phyloP scores from a whole-genome alignment of 2,113 vertebrate genomes.

The Phylloscopus trochilus region DNA sequence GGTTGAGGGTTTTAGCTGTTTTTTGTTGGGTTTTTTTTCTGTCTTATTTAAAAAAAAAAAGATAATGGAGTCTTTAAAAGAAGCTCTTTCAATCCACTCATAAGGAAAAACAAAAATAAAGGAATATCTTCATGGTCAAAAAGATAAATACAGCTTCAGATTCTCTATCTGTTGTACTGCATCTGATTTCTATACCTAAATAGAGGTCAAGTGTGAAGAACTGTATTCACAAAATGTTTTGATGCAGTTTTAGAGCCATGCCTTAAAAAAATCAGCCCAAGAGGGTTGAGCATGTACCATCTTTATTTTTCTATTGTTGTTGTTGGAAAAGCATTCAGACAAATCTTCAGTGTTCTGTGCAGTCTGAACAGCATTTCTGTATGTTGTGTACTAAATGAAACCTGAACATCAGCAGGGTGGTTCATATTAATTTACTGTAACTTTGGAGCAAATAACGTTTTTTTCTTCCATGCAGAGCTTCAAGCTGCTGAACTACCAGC shows the following conservation, averaged over 20 bases:
- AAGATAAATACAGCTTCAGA: neutral
- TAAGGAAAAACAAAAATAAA: neutral
- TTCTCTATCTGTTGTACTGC: neutral
- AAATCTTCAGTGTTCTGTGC: neutral
- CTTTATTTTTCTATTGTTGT: neutral
- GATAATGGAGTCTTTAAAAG: neutral
- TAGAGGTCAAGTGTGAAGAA: neutral
- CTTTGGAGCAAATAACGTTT: neutral
- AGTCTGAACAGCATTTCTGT: neutral
- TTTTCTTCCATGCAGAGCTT: neutral
- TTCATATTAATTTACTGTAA: neutral
- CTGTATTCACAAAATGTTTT: neutral
- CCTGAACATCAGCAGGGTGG: neutral
- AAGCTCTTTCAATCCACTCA: neutral
- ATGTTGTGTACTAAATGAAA: neutral
- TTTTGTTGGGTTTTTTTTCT: neutral
- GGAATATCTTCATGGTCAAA: neutral
- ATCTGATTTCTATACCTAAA: neutral
- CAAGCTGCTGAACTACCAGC: conserved; percentile 9
- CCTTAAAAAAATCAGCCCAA: neutral
- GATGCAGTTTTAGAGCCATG: neutral
- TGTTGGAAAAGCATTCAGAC: neutral
- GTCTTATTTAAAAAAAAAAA: neutral
- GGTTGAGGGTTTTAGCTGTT: neutral
- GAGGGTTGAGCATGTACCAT: neutral